These are phyloP conservation scores for Oxyruncus cristatus DNA, from an alignment of 2,113 vertebrate species.

Conservation along the genomic window DNA sequence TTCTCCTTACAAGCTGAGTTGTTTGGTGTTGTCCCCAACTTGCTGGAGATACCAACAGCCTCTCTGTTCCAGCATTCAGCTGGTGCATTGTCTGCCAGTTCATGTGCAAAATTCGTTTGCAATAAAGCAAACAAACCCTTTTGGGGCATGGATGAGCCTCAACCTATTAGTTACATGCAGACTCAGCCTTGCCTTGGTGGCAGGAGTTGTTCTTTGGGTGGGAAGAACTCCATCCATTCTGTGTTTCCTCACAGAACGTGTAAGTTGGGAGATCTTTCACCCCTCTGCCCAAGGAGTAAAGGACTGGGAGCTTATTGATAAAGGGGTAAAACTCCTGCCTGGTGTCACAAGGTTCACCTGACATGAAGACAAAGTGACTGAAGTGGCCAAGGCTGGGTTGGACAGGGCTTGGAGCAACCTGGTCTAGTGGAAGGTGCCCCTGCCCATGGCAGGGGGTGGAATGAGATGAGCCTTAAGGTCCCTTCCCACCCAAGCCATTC, in stretches of 20 bases:
- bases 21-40: neutral
- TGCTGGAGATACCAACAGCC: neutral
- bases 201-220: neutral
- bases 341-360: neutral
- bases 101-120: neutral
- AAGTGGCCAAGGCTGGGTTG: neutral
- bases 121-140: neutral
- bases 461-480: neutral
- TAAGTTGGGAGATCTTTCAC: neutral
- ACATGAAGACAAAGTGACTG: neutral
- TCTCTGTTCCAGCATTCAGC: neutral
- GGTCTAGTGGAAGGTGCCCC: neutral
- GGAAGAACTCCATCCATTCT: neutral
- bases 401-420: neutral
- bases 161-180: neutral
- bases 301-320: neutral
- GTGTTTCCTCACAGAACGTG: neutral
- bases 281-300: neutral
- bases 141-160: neutral
- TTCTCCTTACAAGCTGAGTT: slow-evolving; percentile 8
- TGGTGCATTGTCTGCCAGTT: neutral
- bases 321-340: neutral
- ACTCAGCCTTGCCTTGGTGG: neutral
- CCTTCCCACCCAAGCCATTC: neutral
- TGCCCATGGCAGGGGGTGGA: neutral